phyloP scores from a whole-genome alignment of 2,888 invertebrate genomes.

The Ceraclea dissimilis region DNA sequence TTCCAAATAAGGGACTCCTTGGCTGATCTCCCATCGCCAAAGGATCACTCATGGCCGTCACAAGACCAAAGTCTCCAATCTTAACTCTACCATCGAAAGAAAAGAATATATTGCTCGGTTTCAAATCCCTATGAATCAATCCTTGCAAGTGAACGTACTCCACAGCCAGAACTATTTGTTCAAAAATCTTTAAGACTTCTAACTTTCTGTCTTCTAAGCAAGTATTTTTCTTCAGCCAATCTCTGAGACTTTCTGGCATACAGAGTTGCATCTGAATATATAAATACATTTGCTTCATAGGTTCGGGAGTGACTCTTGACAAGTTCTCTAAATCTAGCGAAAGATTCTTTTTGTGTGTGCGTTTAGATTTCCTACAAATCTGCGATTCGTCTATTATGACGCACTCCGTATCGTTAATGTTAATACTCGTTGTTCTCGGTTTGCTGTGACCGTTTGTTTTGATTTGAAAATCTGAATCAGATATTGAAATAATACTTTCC shows the following conservation, averaged over 20 bases:
- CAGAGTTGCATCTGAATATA: constrained; percentile 99
- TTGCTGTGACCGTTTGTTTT: background rate
- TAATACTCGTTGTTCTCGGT: background rate
- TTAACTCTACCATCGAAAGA: constrained; percentile 84
- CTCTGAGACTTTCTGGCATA: constrained; percentile 76
- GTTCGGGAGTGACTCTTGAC: constrained; percentile 23
- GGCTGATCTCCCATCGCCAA: constrained; percentile 32
- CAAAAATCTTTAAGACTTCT: constrained; percentile 62
- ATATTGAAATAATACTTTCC: constrained; percentile 21
- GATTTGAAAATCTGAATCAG: constrained; percentile 18
- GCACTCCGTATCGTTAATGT: constrained; percentile 25
- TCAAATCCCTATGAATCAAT: constrained; percentile 92
- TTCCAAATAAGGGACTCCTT: constrained; percentile 12
- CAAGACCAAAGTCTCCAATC: constrained; percentile 98
- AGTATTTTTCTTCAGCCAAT: constrained; percentile 70
- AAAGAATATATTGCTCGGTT: constrained; percentile 74
- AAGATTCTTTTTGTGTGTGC: constrained; percentile 44
- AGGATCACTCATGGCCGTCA: constrained; percentile 72
- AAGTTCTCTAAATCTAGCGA: constrained; percentile 36
- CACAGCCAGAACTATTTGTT: constrained; percentile 89
- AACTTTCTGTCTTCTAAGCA: constrained; percentile 39
- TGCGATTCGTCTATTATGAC: constrained; percentile 29
- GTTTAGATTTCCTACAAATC: constrained; percentile 7
- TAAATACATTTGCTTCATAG: constrained; percentile 57
- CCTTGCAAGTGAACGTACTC: constrained; percentile 91